Evolutionary conservation across 2,113 vertebrate genomes (phyloP), one percentile per base, ranked within the genome.

Genomic region (Cepphus grylle): DNA sequence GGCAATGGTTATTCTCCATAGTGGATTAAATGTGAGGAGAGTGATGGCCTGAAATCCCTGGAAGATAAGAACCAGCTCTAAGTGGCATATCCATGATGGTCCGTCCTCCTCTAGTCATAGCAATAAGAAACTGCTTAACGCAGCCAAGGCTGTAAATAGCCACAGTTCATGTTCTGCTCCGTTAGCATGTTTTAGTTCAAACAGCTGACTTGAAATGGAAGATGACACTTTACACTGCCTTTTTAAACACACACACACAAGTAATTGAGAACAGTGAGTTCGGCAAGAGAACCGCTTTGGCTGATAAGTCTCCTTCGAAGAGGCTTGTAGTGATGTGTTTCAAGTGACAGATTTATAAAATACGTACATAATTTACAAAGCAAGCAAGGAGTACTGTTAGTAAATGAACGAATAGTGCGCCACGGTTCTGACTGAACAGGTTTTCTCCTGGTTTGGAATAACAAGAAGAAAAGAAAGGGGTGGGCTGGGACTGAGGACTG

Each of bases 171-270:
- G 79, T 96, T 97, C 87, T 5, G n/a, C 93, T 67, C 87, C 0
- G 0, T 78, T 95, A 30, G 88, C 61, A 2, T 53, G 43, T 94
- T 97, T 94, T 94, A 47, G 81, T 84, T 93, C 45, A 81, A 93
- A 96, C 97, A 96, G 95, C 96, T 94, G 96, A 94, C 53, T 81
- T 77, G 72, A 90, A 95, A 85, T 96, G 92, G n/a, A 94, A 97
- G 83, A 76, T 94, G 94, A 93, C 78, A 49, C 62, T 92, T 93
- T 45, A 47, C 66, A 1, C 71, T 87, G 95, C 85, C 63, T 90
- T 97, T 97, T 76, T 38, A 74, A 94, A 87, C 2, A 21, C 83
- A 72, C 83, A 72, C 32, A 18, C 52, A 93, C 40, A 66, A 30
- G 74, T 85, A n/a, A 70, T 19, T 65, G 53, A 96, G 94, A 92